Evolutionary conservation across 2,888 invertebrate species (phyloP).

Genomic region (Cataglyphis albicans): DNA sequence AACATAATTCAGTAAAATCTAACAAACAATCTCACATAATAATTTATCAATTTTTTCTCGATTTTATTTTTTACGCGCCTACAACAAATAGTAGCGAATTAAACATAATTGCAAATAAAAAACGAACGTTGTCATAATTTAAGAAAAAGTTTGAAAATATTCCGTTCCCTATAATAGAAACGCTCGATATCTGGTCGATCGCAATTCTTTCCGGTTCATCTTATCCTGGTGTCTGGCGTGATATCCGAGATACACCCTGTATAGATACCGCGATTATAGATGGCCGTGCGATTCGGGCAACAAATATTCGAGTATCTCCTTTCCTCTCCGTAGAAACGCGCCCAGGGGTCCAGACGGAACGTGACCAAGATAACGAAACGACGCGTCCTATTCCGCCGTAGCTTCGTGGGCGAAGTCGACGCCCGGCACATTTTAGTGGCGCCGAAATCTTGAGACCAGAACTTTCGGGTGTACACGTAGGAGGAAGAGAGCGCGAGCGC

Average conservation of each 20-base stretch:
- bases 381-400: constrained; percentile 50
- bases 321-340: constrained; percentile 70
- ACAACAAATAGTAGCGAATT: background rate
- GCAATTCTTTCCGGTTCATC: background rate
- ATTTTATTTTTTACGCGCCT: background rate
- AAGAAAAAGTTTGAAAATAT: background rate
- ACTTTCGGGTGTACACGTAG: constrained; percentile 44
- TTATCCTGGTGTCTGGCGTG: constrained; percentile 15
- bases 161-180: background rate
- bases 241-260: constrained; percentile 33
- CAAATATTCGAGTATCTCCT: constrained; percentile 78
- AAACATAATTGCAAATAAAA: background rate
- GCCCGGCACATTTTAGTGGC: constrained; percentile 61
- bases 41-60: background rate
- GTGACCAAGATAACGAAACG: constrained; percentile 76
- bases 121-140: background rate
- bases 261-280: constrained; percentile 72
- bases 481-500: background rate
- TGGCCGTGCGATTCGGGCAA: constrained; percentile 69
- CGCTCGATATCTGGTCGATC: background rate
- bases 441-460: constrained; percentile 66
- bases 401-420: constrained; percentile 49
- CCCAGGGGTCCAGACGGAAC: constrained; percentile 73
- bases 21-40: background rate
- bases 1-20: background rate